A percentile compares a stretch with the other conserved stretches of the same genome.
Evolutionary conservation across 2,888 invertebrate genomes (phyloP).

Genomic region (Gari tellinella): DNA sequence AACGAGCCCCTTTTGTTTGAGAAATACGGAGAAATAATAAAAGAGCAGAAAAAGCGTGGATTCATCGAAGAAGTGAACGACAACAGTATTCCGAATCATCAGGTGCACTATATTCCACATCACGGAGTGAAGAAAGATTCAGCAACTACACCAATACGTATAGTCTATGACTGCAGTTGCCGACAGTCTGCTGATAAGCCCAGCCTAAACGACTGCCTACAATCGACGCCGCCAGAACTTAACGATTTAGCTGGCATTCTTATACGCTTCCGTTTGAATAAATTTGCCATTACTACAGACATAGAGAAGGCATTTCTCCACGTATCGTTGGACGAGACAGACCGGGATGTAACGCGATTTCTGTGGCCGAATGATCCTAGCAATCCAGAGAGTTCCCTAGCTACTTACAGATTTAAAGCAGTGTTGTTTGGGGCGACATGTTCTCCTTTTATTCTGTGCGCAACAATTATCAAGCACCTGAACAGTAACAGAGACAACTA

Average conservation of each 20-base stretch:
- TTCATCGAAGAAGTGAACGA: too few relatives aligned
- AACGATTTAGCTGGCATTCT: constrained; percentile 26
- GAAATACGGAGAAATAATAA: constrained; percentile 33
- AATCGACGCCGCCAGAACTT: constrained; percentile 28
- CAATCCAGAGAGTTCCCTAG: constrained; percentile 21
- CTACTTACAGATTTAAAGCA: constrained; percentile 13
- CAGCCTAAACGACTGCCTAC: constrained; percentile 36
- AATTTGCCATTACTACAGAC: constrained; percentile 11
- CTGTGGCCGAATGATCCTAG: constrained; percentile 34
- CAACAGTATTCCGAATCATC: neutral
- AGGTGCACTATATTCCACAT: constrained; percentile 54
- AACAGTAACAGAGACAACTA: neutral
- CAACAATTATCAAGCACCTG: constrained; percentile 17
- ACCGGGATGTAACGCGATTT: constrained; percentile 42
- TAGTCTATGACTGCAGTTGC: too few relatives aligned
- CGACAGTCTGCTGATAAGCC: too few relatives aligned
- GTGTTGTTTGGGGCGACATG: constrained; percentile 27
- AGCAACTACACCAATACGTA: constrained; percentile 15
- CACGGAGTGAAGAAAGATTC: constrained; percentile 41
- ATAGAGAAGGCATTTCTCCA: constrained; percentile 43
- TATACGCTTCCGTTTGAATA: constrained; percentile 4
- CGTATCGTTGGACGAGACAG: constrained; percentile 23
- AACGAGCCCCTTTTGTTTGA: constrained; percentile 1
- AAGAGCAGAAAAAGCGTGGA: too few relatives aligned
- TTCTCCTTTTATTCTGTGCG: constrained; percentile 31